Evolutionary conservation across 1,140 invertebrate genomes (phyloP), one percentile per base, ranked within the genome.

Genomic region (Gonioctena quinquepunctata): DNA sequence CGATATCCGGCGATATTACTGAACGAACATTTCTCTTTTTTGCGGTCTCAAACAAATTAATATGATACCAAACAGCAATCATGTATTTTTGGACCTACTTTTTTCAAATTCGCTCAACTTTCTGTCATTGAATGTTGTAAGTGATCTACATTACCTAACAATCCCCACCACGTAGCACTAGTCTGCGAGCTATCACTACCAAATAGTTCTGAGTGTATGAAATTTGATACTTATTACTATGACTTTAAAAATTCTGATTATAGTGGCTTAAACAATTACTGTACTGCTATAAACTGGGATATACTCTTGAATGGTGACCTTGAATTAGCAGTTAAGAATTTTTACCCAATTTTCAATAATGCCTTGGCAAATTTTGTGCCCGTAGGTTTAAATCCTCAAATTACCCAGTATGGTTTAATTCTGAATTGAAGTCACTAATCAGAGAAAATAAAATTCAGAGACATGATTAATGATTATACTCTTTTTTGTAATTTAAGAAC

Each of bases 311-410:
- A 26, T 60, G 22, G 22, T 26, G 19, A 60, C 16, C 16, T 26
- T 28, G 57, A 28, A 26, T 26, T 60, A 11, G 26, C 26, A 2
- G 26, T 60, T 60, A 21, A 26, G 2, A 5, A 60, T 60, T 23
- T 28, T 60, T 60, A 60, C 22, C 22, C 16, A 52, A 52, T 52
- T 52, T 60, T 60, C 26, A 60, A 60, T 60, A 60, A 28, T 60
- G 23, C 57, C 16, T 6, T 25, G 13, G 22, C 1, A 28, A 60
- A 28, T 23, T 23, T 60, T 26, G 16, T 60, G 22, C 26, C 22
- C 22, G 26, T 25, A 60, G 22, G 16, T 28, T 60, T 21, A 60
- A 60, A 60, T 28, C 57, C 22, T 28, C 22, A 60, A 60, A 60
- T 28, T 60, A 60, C 22, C 2, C 57, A 60, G 22, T 60, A 4